Percentiles rank a stretch among this genome's conserved stretches.
Evolutionary conservation across 2,888 invertebrate genomes (phyloP).

Genomic region (Torymus tubicola): DNA sequence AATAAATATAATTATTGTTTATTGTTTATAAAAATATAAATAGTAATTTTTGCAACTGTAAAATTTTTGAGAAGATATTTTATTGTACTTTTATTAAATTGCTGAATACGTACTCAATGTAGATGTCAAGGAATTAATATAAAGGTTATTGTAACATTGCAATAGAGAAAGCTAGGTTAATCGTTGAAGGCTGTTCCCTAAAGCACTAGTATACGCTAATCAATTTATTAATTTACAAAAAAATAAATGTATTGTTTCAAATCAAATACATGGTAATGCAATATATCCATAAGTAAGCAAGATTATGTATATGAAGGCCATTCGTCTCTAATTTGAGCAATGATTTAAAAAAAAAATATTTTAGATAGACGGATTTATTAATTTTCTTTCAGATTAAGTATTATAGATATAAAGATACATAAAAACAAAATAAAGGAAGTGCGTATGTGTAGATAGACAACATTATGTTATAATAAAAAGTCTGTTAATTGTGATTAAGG

Average conservation of each 20-base stretch:
- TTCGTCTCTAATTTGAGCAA: constrained; percentile 59
- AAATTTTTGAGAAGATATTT: neutral
- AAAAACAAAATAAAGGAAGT: constrained; percentile 36
- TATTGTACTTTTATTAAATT: neutral
- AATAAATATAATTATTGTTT: constrained; percentile 43
- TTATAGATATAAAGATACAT: constrained; percentile 50
- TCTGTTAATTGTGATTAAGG: constrained; percentile 34
- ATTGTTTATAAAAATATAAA: constrained; percentile 6
- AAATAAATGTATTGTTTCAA: neutral
- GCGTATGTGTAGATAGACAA: constrained; percentile 51
- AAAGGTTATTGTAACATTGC: neutral
- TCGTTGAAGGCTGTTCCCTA: neutral
- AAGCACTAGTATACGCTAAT: constrained; percentile 51
- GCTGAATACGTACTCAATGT: neutral
- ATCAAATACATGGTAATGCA: constrained; percentile 24
- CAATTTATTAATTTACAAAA: constrained; percentile 45
- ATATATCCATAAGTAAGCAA: constrained; percentile 45
- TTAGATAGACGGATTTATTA: constrained; percentile 60
- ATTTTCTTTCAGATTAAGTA: constrained; percentile 45
- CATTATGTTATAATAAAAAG: constrained; percentile 40
- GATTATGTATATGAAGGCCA: constrained; percentile 56
- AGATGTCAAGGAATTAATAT: neutral
- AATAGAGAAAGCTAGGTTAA: neutral
- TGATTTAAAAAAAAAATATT: constrained; percentile 68
- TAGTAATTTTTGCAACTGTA: neutral